Base-by-base conservation (phyloP, 2,113 vertebrate genomes). In the Turdus rufiventris region DNA sequence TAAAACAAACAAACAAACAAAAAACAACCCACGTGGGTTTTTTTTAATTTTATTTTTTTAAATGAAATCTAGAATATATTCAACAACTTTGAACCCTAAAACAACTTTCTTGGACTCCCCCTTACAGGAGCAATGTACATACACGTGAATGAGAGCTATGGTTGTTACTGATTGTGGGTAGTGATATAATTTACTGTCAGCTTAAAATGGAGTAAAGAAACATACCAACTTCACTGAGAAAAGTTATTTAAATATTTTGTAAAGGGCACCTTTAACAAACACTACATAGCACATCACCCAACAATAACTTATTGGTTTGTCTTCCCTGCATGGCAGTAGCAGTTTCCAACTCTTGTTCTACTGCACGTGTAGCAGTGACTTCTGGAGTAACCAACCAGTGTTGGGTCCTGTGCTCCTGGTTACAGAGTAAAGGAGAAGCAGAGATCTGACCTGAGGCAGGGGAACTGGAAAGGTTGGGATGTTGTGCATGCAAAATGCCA, bases 51-150 rank as follows among this genome's bases (percentile, higher is more conserved):
- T n/a, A 42, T 65, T 73, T 34, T 58, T 47, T 23, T 33, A 8
- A 29, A 60, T 54, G 2, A 73, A 62, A 57, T 62, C 25, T 54
- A 70, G 26, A 78, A 67, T 2, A 66, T 38, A 51, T 5, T 9
- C 1, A 82, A 78, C 12, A 81, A 48, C 28, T 83, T 24, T 19
- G 28, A 85, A 75, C 8, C 6, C 28, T 82, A 58, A 62, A 93
- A 50, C 23, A 61, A 77, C 11, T 65, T 68, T 38, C 13, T 57
- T 40, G n/a, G 57, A 23, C 33, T 82, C 3, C 43, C 53, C 18
- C 10, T 16, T 19, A 21, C 43, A 67, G 33, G n/a, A 91, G 47
- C 16, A 56, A 28, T 0, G 0, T 8, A 47, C 0, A 1, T 12
- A 47, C 18, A 57, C 0, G 1, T 7, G 9, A 85, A 70, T 0